A percentile compares a stretch with the other conserved stretches of the same genome.
Conservation (phyloP, 1,140 invertebrate species). For the Cherax quadricarinatus region DNA sequence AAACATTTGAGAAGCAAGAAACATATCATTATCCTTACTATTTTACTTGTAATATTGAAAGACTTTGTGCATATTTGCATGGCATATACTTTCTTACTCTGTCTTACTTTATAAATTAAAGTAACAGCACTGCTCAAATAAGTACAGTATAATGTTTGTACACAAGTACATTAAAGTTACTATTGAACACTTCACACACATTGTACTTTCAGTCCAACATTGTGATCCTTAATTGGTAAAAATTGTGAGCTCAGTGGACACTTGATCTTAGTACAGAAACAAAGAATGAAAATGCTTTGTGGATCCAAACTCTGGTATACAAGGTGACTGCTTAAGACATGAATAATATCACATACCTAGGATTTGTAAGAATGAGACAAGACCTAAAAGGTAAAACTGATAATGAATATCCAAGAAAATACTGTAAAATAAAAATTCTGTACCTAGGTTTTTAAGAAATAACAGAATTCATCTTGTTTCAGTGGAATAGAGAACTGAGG, state of each 20-base stretch:
- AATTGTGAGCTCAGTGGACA: background rate
- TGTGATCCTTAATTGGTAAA: background rate
- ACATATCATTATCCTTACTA: background rate
- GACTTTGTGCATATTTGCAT: background rate
- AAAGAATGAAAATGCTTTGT: constrained; percentile 4
- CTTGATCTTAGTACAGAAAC: background rate
- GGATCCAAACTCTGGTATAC: background rate
- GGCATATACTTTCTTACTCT: background rate
- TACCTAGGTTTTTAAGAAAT: background rate
- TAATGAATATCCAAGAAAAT: background rate
- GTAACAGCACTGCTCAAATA: background rate
- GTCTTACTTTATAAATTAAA: background rate
- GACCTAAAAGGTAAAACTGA: too few species aligned
- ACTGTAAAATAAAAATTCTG: background rate
- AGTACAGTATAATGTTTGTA: background rate
- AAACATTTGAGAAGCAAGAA: background rate
- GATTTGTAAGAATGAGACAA: background rate
- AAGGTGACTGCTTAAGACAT: background rate
- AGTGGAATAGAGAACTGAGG: background rate
- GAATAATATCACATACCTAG: background rate
- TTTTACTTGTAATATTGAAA: background rate
- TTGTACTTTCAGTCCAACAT: background rate
- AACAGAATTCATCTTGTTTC: background rate
- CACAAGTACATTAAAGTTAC: background rate
- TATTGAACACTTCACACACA: background rate